Evolutionary conservation across 2,797 vertebrate species (phyloP).

Genomic region (Labroides dimidiatus): DNA sequence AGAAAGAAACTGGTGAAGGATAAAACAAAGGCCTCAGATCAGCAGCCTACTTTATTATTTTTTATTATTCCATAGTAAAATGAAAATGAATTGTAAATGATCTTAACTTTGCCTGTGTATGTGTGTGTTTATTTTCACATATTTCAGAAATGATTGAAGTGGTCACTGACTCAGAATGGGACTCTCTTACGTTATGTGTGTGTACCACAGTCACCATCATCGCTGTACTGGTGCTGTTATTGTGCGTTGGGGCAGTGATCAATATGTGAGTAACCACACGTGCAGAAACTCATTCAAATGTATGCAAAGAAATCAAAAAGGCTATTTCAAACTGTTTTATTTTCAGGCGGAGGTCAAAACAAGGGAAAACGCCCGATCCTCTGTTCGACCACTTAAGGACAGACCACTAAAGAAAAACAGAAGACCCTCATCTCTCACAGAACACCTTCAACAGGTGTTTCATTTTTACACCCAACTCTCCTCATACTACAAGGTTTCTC

Average conservation of each 20-base stretch:
- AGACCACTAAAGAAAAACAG: slow-evolving; percentile 5
- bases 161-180: background rate
- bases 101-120: background rate
- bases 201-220: slow-evolving; percentile 31
- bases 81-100: background rate
- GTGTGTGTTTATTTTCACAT: slow-evolving; percentile 13
- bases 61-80: no score
- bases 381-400: slow-evolving; percentile 1
- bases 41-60: no score
- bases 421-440: background rate
- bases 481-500: background rate
- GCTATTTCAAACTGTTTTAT: background rate
- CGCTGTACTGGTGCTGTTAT: slow-evolving; percentile 27
- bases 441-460: background rate
- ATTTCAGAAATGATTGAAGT: slow-evolving; percentile 9
- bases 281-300: background rate
- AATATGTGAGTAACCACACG: slow-evolving; percentile 52
- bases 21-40: no score
- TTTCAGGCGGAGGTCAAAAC: slow-evolving; percentile 34
- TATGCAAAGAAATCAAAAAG: rapidly evolving
- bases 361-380: slow-evolving; percentile 40
- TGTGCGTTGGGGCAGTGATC: slow-evolving; percentile 43
- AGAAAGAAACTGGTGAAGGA: no score
- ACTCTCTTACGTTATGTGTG: slow-evolving; percentile 11
- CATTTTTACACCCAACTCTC: background rate